Evolutionary conservation across 2,113 vertebrate species (phyloP).

Genomic region (Zosterops japonicus): DNA sequence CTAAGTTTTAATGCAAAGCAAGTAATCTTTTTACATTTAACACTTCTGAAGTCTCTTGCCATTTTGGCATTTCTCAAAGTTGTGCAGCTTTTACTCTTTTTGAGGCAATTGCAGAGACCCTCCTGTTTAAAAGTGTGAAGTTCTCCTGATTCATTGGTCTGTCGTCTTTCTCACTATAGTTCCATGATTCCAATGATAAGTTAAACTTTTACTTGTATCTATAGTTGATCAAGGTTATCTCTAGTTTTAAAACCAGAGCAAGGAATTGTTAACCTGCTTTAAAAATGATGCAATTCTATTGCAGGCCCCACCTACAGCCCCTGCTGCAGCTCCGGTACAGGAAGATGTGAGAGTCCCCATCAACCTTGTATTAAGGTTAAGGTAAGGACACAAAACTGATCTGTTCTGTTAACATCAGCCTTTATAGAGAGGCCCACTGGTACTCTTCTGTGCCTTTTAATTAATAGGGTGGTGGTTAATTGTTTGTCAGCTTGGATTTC

Average conservation of each 20-base stretch:
- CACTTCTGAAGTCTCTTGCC: not conserved
- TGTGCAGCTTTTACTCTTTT: not conserved
- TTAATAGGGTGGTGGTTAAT: not conserved
- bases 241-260: not conserved
- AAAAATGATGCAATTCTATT: not conserved
- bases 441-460: not conserved
- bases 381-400: slow-evolving; percentile 71
- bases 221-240: not conserved
- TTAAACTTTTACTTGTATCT: not conserved
- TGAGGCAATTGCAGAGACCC: not conserved
- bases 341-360: slow-evolving; percentile 83
- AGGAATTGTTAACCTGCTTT: not conserved
- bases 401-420: not conserved
- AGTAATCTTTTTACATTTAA: not conserved
- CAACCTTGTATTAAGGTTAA: slow-evolving; percentile 94
- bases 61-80: not conserved
- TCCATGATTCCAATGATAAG: not conserved
- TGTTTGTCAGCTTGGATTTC: not conserved
- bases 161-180: not conserved
- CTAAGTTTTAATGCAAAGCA: not conserved
- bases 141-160: not conserved
- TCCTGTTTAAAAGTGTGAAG: not conserved
- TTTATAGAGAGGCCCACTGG: not conserved
- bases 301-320: slow-evolving; percentile 71
- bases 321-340: slow-evolving; percentile 63